These are phyloP conservation scores for Coreoperca whiteheadi DNA, from an alignment of 2,113 vertebrate species.

Conservation along the genomic window DNA sequence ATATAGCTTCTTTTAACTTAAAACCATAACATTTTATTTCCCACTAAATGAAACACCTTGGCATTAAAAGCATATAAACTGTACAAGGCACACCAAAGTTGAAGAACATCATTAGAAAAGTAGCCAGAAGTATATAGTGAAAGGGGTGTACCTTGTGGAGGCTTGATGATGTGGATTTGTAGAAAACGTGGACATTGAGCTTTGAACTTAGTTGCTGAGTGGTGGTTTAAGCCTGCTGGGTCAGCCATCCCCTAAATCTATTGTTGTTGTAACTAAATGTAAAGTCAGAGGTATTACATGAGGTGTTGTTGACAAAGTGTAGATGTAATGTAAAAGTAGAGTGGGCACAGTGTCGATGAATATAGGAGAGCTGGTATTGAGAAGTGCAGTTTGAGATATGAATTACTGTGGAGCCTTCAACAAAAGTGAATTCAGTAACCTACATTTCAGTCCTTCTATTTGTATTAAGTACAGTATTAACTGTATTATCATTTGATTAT, in stretches of 20 bases:
- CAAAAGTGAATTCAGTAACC: neutral
- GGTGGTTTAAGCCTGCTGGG: conserved; percentile 5
- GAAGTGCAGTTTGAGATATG: neutral
- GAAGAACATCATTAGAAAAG: neutral
- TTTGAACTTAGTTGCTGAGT: conserved; percentile 7
- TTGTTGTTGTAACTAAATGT: neutral
- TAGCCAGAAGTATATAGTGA: neutral
- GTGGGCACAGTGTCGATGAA: neutral
- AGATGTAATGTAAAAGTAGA: neutral
- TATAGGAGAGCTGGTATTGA: neutral
- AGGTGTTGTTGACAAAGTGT: conserved; percentile 7
- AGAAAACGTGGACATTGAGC: neutral
- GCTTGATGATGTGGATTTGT: conserved; percentile 10
- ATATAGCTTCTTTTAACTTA: neutral
- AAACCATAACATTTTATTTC: neutral
- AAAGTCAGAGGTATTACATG: conserved; percentile 5
- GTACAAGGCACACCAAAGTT: neutral
- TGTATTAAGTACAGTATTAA: neutral
- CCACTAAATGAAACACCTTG: neutral
- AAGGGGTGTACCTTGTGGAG: neutral
- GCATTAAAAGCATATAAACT: neutral
- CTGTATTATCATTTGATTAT: neutral
- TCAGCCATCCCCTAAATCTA: conserved; percentile 5
- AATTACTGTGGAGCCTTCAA: neutral
- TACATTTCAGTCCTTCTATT: neutral